Evolutionary conservation across 1,140 invertebrate genomes (phyloP).

Genomic region (Cephus cinctus): DNA sequence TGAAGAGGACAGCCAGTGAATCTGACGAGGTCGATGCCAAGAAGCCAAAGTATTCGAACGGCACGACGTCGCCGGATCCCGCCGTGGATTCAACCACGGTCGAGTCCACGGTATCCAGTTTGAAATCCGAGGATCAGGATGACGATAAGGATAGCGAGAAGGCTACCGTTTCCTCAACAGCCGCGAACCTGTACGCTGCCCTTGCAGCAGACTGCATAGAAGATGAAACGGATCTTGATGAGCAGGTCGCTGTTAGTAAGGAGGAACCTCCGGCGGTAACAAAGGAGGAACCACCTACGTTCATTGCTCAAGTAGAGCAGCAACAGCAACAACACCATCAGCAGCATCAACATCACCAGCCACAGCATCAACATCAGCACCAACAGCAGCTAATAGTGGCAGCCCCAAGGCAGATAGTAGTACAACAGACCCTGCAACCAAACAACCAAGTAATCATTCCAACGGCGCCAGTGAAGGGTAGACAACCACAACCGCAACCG

Average conservation of each 20-base stretch:
- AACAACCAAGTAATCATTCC: conserved; percentile 53
- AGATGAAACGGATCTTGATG: conserved; percentile 64
- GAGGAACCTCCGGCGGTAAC: conserved; percentile 18
- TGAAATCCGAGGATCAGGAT: conserved; percentile 53
- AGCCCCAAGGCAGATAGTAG: conserved; percentile 51
- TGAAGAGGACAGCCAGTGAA: conserved; percentile 51
- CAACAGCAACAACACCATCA: conserved; percentile 9
- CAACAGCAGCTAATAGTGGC: conserved; percentile 51
- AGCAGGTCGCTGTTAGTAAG: conserved; percentile 34
- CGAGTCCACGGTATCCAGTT: conserved; percentile 48
- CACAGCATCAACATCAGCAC: conserved; percentile 42
- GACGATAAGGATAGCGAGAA: conserved; percentile 53
- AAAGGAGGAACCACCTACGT: conserved; percentile 33
- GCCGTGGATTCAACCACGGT: conserved; percentile 48
- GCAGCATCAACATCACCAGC: conserved; percentile 25
- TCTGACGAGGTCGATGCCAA: conserved; percentile 51
- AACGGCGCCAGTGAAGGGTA: conserved; percentile 40
- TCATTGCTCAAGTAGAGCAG: conserved; percentile 28
- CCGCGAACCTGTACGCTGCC: conserved; percentile 70
- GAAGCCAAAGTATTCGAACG: conserved; percentile 58
- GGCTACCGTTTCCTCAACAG: conserved; percentile 66
- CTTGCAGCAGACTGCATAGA: conserved; percentile 70
- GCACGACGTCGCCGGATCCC: conserved; percentile 47
- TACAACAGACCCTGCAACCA: conserved; percentile 55
- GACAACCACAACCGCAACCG: conserved; percentile 45